A percentile compares a stretch with the other conserved stretches of the same genome.
Evolutionary conservation across 2,797 vertebrate species (phyloP).

Genomic region (Tamandua tetradactyla): DNA sequence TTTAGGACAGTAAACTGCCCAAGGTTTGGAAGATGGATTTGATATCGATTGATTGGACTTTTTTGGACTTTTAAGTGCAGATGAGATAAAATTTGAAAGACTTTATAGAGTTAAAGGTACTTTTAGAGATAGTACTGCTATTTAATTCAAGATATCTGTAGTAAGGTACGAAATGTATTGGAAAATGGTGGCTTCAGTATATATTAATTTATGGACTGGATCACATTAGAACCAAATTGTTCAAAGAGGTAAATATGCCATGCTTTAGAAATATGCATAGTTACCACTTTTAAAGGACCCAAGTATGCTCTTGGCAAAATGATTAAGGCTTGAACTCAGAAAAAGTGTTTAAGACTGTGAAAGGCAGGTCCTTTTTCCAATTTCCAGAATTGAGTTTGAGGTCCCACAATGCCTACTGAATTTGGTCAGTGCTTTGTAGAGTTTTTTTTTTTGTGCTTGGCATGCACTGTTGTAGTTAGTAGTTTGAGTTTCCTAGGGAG

Average conservation of each 20-base stretch:
- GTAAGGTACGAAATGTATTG: not conserved
- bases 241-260: not conserved
- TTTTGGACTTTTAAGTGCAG: not conserved
- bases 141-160: not conserved
- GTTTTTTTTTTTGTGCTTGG: not conserved
- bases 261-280: not conserved
- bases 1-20: not conserved
- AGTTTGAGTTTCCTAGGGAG: constrained; percentile 41
- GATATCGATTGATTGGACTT: not conserved
- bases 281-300: not conserved
- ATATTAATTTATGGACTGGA: not conserved
- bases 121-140: not conserved
- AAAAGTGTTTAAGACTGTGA: not conserved
- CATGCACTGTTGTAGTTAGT: constrained; percentile 20
- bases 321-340: not conserved
- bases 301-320: not conserved
- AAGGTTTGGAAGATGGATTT: not conserved
- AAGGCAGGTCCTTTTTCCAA: not conserved
- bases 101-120: not conserved
- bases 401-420: not conserved
- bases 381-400: constrained; percentile 1
- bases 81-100: not conserved
- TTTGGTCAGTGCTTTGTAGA: not conserved
- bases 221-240: not conserved
- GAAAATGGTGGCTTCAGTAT: not conserved